Conservation (phyloP, 2,888 invertebrate genomes). For the Axea sp. region DNA sequence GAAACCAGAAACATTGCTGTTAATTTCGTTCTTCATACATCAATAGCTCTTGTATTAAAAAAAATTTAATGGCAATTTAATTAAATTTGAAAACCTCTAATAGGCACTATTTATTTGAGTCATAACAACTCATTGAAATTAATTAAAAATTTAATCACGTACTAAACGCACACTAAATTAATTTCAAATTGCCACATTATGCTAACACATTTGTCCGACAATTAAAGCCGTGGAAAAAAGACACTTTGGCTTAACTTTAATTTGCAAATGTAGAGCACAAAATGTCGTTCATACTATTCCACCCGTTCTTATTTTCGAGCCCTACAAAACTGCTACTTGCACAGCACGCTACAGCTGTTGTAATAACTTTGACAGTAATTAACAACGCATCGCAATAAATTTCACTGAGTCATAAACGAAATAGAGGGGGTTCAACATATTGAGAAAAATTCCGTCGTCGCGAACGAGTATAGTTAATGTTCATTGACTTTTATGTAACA, state of each 20-base stretch:
- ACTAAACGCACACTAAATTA: constrained; percentile 18
- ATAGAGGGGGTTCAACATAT: constrained; percentile 12
- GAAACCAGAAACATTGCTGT: too few species aligned
- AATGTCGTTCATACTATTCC: constrained; percentile 18
- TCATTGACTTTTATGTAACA: constrained; percentile 56
- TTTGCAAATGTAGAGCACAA: constrained; percentile 18
- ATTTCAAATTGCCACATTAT: constrained; percentile 16
- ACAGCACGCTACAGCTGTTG: background rate
- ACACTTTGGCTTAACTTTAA: constrained; percentile 21
- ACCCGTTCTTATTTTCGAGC: constrained; percentile 9
- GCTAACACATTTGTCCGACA: constrained; percentile 20
- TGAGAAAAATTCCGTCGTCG: constrained; percentile 15
- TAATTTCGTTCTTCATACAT: too few species aligned
- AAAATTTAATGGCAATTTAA: too few species aligned
- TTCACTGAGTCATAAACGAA: constrained; percentile 3
- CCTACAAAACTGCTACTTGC: background rate
- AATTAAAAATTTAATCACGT: constrained; percentile 33
- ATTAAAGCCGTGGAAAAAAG: constrained; percentile 27
- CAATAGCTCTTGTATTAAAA: too few species aligned
- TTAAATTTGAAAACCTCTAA: too few species aligned
- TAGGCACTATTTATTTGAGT: too few species aligned
- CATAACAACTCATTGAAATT: too few species aligned
- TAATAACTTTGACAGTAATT: constrained; percentile 38
- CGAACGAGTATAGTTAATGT: constrained; percentile 31
- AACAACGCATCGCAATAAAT: constrained; percentile 27